Base-by-base conservation (phyloP, 2,113 vertebrate genomes). In the Lepus europaeus region DNA sequence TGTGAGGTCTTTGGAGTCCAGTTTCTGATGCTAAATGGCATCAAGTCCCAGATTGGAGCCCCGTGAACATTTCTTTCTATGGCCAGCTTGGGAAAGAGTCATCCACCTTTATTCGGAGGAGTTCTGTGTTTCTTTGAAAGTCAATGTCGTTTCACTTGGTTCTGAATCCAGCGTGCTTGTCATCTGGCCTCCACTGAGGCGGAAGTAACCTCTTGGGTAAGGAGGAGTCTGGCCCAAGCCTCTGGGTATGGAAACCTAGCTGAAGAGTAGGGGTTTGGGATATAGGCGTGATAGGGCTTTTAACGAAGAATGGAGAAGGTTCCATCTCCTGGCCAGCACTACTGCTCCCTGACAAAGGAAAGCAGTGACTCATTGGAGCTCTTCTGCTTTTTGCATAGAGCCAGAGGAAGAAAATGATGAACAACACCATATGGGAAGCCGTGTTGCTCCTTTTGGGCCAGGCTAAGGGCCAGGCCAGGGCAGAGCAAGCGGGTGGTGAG, bases 361-460 rank as follows among this genome's bases (percentile, higher is more conserved):
- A 93, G 31, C 73, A 80, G 8, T 88, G 83, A 83, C 64, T 95
- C 70, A 9, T 10, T 82, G 81, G 29, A 11, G 59, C 87, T 12
- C 90, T 91, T 94, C 87, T 83, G 23, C 66, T 92, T 27, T 93
- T 87, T 88, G 22, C 20, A 66, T 86, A 93, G 53, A 95, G 39
- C 39, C 68, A 87, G 78, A 95, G 83, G 79, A 63, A 84, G 69
- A 82, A 89, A 31, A 23, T 74, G 79, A 66, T 70, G 33, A 73
- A 85, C 56, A 91, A 56, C 5, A 82, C 69, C 56, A 45, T 36
- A 49, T 4, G 3, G 29, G 66, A 73, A 90, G 70, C 29, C 16
- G 39, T 59, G 11, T 33, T 61, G 31, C 53, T 66, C 17, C 70
- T 93, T 94, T 63, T 36, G 80, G 72, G 77, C 64, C 70, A 45